A percentile compares a stretch with the other conserved stretches of the same genome.
Conservation (phyloP, 2,888 invertebrate genomes). For the Trichacis sp. region DNA sequence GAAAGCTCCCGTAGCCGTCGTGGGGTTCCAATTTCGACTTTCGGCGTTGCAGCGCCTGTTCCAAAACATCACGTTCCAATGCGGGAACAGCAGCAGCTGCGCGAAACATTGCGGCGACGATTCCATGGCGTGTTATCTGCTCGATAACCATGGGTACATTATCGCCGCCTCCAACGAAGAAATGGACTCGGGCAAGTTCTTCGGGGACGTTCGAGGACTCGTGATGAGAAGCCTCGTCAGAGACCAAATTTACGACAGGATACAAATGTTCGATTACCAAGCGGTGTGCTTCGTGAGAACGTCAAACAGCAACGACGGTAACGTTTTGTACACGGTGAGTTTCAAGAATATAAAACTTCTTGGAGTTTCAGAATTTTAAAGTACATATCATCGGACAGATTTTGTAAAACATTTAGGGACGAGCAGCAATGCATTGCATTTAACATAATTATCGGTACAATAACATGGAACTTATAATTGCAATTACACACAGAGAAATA, state of each 20-base stretch:
- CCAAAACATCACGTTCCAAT: conserved; percentile 80
- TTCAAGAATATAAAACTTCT: neutral
- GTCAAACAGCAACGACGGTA: conserved; percentile 75
- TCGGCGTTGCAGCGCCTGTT: conserved; percentile 82
- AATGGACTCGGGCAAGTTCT: conserved; percentile 84
- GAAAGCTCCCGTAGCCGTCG: conserved; percentile 72
- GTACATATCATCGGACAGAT: too few relatives aligned
- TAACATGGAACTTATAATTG: too few relatives aligned
- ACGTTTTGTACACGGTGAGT: conserved; percentile 75
- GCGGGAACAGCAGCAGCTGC: conserved; percentile 54
- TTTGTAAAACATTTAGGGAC: too few relatives aligned
- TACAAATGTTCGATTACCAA: conserved; percentile 88
- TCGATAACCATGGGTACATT: conserved; percentile 92
- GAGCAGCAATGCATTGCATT: conserved; percentile 5
- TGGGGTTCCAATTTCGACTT: conserved; percentile 84
- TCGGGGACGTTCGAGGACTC: conserved; percentile 85
- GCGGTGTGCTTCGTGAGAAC: conserved; percentile 85
- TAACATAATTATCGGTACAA: too few relatives aligned
- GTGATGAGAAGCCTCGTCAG: conserved; percentile 82
- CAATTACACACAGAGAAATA: too few relatives aligned
- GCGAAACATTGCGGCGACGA: conserved; percentile 73
- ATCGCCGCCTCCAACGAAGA: conserved; percentile 78
- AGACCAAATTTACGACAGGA: conserved; percentile 80
- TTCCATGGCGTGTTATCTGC: conserved; percentile 82
- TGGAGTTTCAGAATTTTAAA: too few relatives aligned